A percentile compares a stretch with the other conserved stretches of the same genome.
These are phyloP conservation scores for Cirrhinus molitorella DNA, from an alignment of 2,797 vertebrate genomes.

Conservation along the genomic window DNA sequence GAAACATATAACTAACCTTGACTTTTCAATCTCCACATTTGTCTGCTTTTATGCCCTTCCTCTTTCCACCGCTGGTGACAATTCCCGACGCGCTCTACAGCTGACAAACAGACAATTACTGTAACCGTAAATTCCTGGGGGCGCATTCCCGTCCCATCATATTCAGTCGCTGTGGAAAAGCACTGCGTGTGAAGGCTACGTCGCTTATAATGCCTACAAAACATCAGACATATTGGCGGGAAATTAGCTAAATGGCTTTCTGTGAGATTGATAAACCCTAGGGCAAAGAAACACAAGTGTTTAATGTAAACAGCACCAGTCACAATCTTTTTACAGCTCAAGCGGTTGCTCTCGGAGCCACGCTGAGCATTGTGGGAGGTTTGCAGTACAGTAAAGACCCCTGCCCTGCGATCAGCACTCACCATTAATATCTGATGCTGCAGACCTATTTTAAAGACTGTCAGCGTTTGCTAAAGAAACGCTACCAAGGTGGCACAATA, in stretches of 20 bases:
- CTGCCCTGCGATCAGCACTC: background rate
- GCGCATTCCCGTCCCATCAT: slow-evolving; percentile 2
- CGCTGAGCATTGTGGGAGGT: slow-evolving; percentile 8
- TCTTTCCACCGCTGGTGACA: background rate
- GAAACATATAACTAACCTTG: slow-evolving; percentile 44
- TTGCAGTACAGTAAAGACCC: background rate
- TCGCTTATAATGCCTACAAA: background rate
- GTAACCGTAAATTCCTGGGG: slow-evolving; percentile 21
- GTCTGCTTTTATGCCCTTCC: slow-evolving; percentile 26
- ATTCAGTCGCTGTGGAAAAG: slow-evolving; percentile 15
- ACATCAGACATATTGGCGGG: background rate
- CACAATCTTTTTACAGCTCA: background rate
- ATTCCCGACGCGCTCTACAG: slow-evolving; percentile 1
- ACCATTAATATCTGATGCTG: background rate
- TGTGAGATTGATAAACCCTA: background rate
- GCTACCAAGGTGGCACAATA: background rate
- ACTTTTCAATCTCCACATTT: slow-evolving; percentile 43
- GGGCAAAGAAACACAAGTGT: background rate
- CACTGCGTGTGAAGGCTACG: background rate
- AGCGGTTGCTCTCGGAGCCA: background rate
- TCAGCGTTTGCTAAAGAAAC: background rate
- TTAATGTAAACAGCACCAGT: background rate
- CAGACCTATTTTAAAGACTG: background rate
- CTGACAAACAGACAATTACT: slow-evolving; percentile 37
- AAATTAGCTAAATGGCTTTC: background rate